A percentile compares a stretch with the other conserved stretches of the same genome.
These are phyloP conservation scores for Lepus oiostolus DNA, from an alignment of 2,797 vertebrate genomes.

Conservation along the genomic window DNA sequence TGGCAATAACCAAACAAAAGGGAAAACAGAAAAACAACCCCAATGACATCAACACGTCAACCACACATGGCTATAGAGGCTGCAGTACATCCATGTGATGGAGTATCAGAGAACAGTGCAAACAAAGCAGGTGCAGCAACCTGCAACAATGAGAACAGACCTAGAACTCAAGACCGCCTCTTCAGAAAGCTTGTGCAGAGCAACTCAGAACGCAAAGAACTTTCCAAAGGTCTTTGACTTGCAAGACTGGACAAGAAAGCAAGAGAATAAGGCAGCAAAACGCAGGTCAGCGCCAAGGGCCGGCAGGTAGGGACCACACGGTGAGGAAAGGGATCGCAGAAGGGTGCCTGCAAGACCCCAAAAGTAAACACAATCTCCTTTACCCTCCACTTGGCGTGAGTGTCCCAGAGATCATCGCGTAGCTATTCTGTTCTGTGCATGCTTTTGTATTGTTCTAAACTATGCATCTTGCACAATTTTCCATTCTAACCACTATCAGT, in stretches of 20 bases:
- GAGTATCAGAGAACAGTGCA: not conserved
- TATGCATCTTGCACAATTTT: not conserved
- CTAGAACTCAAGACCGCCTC: not conserved
- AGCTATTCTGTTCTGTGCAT: not conserved
- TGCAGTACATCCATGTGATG: not conserved
- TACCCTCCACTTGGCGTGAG: not conserved
- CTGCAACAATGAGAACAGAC: not conserved
- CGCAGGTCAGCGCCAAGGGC: not conserved
- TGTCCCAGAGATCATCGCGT: not conserved
- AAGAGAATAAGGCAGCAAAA: not conserved
- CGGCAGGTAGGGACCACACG: too few relatives aligned
- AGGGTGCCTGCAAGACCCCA: not conserved
- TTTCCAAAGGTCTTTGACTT: not conserved
- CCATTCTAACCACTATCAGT: not conserved
- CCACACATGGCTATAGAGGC: not conserved
- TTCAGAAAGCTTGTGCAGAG: not conserved
- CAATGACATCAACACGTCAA: not conserved
- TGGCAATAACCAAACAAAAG: not conserved
- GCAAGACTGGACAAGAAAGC: not conserved
- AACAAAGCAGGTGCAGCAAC: not conserved
- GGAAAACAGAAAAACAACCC: not conserved
- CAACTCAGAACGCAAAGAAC: not conserved
- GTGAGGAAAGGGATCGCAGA: not conserved
- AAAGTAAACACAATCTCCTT: not conserved
- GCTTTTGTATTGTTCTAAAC: not conserved